A percentile compares a stretch with the other conserved stretches of the same genome.
Conservation (phyloP, 2,113 vertebrate species). For the Pygoscelis adeliae region DNA sequence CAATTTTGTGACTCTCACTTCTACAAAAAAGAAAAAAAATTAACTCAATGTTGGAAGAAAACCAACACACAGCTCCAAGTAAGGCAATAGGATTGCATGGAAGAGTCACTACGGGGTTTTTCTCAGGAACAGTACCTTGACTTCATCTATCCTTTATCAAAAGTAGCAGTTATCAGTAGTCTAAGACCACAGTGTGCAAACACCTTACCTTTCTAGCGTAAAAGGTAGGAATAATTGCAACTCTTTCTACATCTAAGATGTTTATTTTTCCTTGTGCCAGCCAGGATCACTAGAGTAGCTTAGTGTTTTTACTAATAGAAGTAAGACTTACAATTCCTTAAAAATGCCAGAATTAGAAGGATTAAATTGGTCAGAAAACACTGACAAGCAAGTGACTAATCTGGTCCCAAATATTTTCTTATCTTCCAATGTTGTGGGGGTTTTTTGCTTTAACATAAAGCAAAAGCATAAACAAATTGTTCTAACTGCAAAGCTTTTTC, state of each 20-base stretch:
- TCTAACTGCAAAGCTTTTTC: not conserved
- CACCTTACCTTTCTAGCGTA: not conserved
- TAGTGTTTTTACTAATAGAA: not conserved
- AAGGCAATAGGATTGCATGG: not conserved
- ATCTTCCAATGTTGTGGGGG: not conserved
- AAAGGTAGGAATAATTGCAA: not conserved
- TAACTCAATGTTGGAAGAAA: fast-evolving
- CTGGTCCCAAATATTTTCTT: not conserved
- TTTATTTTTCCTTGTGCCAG: not conserved
- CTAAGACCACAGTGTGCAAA: not conserved
- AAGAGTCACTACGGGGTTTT: not conserved
- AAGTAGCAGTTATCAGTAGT: not conserved
- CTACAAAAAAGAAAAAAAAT: not conserved
- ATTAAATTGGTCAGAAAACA: not conserved
- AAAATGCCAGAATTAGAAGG: not conserved
- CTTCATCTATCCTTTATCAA: not conserved
- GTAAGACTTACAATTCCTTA: not conserved
- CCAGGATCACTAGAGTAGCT: not conserved
- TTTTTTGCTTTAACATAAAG: not conserved
- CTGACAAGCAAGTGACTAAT: not conserved
- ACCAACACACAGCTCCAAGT: not conserved
- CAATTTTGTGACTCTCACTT: not conserved
- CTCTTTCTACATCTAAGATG: not conserved
- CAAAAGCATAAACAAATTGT: not conserved
- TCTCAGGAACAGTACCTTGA: not conserved